Conservation (phyloP, 2,113 vertebrate species). For the Pseudopipra pipra region DNA sequence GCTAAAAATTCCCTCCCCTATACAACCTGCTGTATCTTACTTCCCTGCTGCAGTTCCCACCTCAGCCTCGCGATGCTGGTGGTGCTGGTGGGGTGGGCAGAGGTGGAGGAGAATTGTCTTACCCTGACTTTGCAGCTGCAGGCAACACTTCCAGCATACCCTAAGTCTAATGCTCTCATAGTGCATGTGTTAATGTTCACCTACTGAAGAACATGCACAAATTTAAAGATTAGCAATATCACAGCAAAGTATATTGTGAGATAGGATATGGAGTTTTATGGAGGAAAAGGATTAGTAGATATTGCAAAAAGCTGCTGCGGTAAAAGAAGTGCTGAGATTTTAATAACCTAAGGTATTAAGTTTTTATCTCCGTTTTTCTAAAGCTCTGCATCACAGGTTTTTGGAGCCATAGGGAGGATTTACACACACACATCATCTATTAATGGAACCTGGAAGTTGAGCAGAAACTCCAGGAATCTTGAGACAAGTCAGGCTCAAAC, state of each 20-base stretch:
- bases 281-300: conserved; percentile 55
- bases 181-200: background rate
- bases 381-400: conserved; percentile 28
- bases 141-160: background rate
- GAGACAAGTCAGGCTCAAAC: background rate
- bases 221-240: conserved; percentile 45
- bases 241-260: conserved; percentile 34
- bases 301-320: conserved; percentile 12
- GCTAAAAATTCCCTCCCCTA: background rate
- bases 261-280: conserved; percentile 4
- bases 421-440: background rate
- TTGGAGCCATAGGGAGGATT: conserved; percentile 11
- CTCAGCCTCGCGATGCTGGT: background rate
- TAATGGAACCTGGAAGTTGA: background rate
- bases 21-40: background rate
- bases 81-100: background rate
- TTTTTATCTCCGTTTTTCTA: conserved; percentile 35
- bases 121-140: background rate
- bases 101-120: background rate
- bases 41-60: background rate
- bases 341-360: conserved; percentile 55
- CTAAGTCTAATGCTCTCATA: background rate
- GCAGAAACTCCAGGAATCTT: background rate
- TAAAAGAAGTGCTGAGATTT: conserved; percentile 52
- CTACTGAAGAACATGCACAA: background rate